Conservation (phyloP, 2,113 vertebrate species). For the Puma concolor region DNA sequence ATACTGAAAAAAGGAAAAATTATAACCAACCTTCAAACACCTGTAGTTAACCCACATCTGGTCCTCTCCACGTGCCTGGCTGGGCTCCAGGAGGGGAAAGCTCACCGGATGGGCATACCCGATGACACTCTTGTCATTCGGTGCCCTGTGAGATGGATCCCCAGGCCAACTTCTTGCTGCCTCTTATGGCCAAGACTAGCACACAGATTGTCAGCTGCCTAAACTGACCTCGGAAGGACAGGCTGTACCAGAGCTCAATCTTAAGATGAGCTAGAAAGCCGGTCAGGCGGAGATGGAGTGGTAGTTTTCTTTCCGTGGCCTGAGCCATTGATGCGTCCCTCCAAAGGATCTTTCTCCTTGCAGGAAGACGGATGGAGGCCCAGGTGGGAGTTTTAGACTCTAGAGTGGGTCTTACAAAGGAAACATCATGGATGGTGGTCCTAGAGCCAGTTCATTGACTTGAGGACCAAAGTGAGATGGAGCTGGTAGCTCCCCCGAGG, state of each 20-base stretch:
- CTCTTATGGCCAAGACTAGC: background rate
- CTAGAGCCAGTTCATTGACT: too few species aligned
- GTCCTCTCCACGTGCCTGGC: background rate
- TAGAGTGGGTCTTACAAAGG: background rate
- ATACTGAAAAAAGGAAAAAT: background rate
- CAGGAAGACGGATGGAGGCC: too few species aligned
- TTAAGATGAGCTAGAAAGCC: background rate
- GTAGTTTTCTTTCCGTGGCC: background rate
- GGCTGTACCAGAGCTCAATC: background rate
- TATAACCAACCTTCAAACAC: background rate
- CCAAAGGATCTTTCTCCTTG: background rate
- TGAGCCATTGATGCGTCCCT: fast-evolving
- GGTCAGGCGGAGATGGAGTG: background rate
- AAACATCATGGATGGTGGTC: background rate
- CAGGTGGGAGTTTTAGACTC: background rate
- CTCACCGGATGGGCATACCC: too few species aligned
- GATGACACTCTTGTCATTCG: background rate
- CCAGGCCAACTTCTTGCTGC: background rate
- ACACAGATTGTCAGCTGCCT: background rate
- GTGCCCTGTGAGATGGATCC: fast-evolving
- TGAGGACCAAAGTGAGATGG: too few species aligned
- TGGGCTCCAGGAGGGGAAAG: fast-evolving
- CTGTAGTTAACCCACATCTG: background rate
- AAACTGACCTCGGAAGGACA: background rate
- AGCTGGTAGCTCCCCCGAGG: background rate